These are phyloP conservation scores for Zaprionus kolodkinae DNA, from an alignment of 1,140 invertebrate genomes.

Conservation along the genomic window DNA sequence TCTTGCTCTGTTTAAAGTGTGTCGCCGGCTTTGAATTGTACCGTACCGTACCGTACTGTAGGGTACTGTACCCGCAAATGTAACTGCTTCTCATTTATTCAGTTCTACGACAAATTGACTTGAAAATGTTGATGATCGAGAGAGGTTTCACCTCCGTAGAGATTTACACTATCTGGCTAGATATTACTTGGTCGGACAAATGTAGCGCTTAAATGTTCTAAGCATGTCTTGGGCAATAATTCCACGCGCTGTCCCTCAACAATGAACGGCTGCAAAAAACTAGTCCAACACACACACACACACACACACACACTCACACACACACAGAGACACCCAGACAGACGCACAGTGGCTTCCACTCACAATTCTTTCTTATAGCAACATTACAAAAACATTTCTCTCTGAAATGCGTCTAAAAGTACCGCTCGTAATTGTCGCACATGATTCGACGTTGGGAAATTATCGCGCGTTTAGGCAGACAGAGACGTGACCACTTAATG, in stretches of 20 bases:
- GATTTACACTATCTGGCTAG: background rate
- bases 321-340: background rate
- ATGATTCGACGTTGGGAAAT: conserved; percentile 69
- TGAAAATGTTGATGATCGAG: background rate
- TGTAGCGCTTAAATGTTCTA: conserved; percentile 11
- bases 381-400: conserved; percentile 35
- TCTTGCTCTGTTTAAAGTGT: conserved; percentile 30
- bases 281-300: conserved; percentile 37
- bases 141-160: background rate
- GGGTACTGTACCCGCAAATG: background rate
- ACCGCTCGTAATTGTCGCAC: conserved; percentile 72
- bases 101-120: background rate
- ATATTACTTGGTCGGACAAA: background rate
- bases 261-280: conserved; percentile 37
- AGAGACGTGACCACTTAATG: conserved; percentile 43
- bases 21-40: conserved; percentile 23
- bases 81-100: background rate
- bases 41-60: background rate
- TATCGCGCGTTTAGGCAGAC: conserved; percentile 62
- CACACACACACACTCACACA: background rate
- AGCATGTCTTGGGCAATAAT: background rate
- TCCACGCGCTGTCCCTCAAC: conserved; percentile 19
- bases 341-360: conserved; percentile 6
- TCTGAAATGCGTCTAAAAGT: conserved; percentile 69
- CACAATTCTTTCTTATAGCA: conserved; percentile 21